Percentiles rank a stretch among this genome's conserved stretches.
phyloP scores from a whole-genome alignment of 2,888 invertebrate genomes.

The Rhorus exstirpatorius region DNA sequence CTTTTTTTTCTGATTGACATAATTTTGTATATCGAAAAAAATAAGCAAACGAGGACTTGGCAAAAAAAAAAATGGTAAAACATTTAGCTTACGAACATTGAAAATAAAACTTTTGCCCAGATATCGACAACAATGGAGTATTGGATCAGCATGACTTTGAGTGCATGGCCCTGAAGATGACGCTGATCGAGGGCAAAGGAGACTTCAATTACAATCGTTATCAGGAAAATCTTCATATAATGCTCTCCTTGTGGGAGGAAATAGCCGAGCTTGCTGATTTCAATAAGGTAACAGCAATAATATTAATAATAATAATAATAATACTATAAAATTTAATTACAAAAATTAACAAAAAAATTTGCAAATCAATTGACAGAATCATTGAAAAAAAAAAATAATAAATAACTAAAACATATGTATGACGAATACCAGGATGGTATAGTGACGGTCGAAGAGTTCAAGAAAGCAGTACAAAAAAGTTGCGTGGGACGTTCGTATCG shows the following conservation, averaged over 20 bases:
- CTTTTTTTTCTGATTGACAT: too few species aligned
- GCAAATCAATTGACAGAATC: conserved; percentile 4
- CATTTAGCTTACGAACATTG: too few species aligned
- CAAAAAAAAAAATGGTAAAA: too few species aligned
- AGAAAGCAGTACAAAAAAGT: conserved; percentile 92
- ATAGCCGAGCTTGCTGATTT: conserved; percentile 95
- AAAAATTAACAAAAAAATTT: background rate
- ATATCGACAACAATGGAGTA: conserved; percentile 94
- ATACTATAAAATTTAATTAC: background rate
- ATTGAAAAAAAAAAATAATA: conserved; percentile 21
- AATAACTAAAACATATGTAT: conserved; percentile 13
- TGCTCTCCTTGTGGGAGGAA: conserved; percentile 95
- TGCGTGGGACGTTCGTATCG: conserved; percentile 92
- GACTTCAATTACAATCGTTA: conserved; percentile 91
- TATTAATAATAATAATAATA: too few species aligned
- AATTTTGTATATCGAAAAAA: too few species aligned
- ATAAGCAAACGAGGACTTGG: too few species aligned
- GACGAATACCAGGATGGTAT: conserved; percentile 90
- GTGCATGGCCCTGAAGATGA: conserved; percentile 93
- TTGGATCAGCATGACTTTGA: conserved; percentile 94
- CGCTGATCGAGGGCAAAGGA: conserved; percentile 94
- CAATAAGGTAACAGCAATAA: conserved; percentile 89
- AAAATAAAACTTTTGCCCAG: conserved; percentile 85
- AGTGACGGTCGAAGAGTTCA: conserved; percentile 94
- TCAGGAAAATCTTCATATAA: conserved; percentile 93